Percentiles rank a stretch among this genome's conserved stretches.
These are phyloP conservation scores for Papilio aristodemus DNA, from an alignment of 1,140 invertebrate genomes.

Conservation along the genomic window DNA sequence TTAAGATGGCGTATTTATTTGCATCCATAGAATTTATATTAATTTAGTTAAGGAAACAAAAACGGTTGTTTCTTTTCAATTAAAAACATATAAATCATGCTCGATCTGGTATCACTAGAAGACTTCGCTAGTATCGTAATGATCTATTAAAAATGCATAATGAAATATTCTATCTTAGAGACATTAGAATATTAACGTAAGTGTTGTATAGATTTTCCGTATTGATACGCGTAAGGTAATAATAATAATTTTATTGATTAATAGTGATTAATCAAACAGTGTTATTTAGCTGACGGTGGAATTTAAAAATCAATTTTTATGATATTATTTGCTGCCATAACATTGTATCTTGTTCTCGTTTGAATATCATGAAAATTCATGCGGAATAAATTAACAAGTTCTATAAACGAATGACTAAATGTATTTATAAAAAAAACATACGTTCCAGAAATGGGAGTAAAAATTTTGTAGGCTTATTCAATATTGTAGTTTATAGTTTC, in stretches of 20 bases:
- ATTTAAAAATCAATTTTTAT: constrained; percentile 8
- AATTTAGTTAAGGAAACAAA: constrained; percentile 32
- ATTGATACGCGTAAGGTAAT: too few species aligned
- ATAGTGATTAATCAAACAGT: too few species aligned
- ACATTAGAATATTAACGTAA: background rate
- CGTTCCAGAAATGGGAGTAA: background rate
- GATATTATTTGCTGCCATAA: constrained; percentile 9
- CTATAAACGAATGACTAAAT: constrained; percentile 13
- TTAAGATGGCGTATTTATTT: too few species aligned
- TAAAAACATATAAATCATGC: constrained; percentile 62
- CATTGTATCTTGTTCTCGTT: constrained; percentile 23
- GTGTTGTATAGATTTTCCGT: background rate
- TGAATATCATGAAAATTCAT: constrained; percentile 31
- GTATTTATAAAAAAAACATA: background rate
- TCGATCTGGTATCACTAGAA: constrained; percentile 35
- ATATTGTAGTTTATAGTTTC: background rate
- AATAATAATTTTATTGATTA: too few species aligned
- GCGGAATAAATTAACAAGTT: constrained; percentile 19
- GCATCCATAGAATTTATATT: constrained; percentile 45
- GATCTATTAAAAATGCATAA: constrained; percentile 1
- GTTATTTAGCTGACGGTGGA: too few species aligned
- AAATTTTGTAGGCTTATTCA: background rate
- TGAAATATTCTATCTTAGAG: background rate
- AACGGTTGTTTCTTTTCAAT: constrained; percentile 38
- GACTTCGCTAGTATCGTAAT: constrained; percentile 13